Percentiles rank a stretch among this genome's conserved stretches.
phyloP scores from a whole-genome alignment of 2,888 invertebrate species.

The Erpobdella octoculata region DNA sequence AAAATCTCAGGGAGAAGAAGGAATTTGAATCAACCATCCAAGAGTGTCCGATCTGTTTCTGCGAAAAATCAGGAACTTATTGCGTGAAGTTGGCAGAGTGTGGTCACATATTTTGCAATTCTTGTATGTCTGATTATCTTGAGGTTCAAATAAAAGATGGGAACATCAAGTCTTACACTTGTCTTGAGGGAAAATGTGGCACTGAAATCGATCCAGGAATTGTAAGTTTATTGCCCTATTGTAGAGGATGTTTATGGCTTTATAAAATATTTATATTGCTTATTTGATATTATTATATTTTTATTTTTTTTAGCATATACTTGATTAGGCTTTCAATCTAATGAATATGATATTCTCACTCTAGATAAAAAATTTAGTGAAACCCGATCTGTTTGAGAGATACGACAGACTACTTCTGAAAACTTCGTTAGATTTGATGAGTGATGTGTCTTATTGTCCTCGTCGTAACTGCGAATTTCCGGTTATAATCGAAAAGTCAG shows the following conservation, averaged over 20 bases:
- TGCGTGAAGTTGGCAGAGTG: constrained; percentile 58
- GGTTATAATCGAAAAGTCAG: constrained; percentile 56
- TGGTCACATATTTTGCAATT: constrained; percentile 59
- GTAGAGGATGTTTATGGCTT: too few species aligned
- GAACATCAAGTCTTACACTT: constrained; percentile 49
- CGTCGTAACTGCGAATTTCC: constrained; percentile 57
- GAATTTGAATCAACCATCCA: constrained; percentile 40
- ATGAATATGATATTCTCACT: not conserved
- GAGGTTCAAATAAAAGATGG: constrained; percentile 58
- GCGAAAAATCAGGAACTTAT: constrained; percentile 52
- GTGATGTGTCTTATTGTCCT: constrained; percentile 60
- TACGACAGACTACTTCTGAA: constrained; percentile 59
- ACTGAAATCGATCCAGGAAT: constrained; percentile 54
- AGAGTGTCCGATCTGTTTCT: constrained; percentile 58
- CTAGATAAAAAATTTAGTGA: not conserved
- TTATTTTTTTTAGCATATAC: too few species aligned
- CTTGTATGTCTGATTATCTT: constrained; percentile 58
- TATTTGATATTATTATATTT: too few species aligned
- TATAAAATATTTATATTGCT: too few species aligned
- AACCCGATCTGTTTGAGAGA: constrained; percentile 51
- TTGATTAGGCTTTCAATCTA: not conserved
- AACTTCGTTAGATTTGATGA: constrained; percentile 58
- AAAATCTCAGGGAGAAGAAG: not conserved
- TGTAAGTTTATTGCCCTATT: not conserved
- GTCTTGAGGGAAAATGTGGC: constrained; percentile 58